These are phyloP conservation scores for Chaitophorus viminalis DNA, from an alignment of 2,888 invertebrate species.

Conservation along the genomic window DNA sequence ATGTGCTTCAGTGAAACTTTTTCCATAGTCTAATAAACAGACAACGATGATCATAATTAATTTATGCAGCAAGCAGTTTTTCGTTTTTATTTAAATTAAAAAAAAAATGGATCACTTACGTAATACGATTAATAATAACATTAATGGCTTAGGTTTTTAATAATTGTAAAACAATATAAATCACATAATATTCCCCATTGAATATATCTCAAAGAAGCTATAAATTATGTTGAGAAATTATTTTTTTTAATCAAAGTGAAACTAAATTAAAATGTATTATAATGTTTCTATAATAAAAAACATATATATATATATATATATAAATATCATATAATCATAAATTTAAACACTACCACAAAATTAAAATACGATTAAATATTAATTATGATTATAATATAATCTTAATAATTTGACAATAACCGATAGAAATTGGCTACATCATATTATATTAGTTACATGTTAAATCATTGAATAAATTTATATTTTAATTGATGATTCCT, in stretches of 20 bases:
- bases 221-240: not conserved
- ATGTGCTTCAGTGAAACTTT: not conserved
- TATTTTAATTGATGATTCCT: too few relatives aligned
- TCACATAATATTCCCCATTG: not conserved
- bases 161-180: not conserved
- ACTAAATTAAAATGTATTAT: not conserved
- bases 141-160: not conserved
- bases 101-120: not conserved
- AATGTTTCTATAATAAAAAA: too few relatives aligned
- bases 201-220: not conserved
- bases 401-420: too few relatives aligned
- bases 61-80: not conserved
- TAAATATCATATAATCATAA: too few relatives aligned
- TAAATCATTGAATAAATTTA: too few relatives aligned
- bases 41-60: not conserved
- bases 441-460: too few relatives aligned
- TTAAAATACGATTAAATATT: too few relatives aligned
- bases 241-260: not conserved
- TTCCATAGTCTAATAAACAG: not conserved
- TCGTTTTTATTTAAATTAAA: not conserved
- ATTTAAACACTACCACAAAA: too few relatives aligned
- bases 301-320: too few relatives aligned
- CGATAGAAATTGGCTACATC: too few relatives aligned
- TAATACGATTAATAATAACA: not conserved
- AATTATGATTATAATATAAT: too few relatives aligned